These are phyloP conservation scores for Cydia splendana DNA, from an alignment of 1,140 invertebrate species.

Conservation along the genomic window DNA sequence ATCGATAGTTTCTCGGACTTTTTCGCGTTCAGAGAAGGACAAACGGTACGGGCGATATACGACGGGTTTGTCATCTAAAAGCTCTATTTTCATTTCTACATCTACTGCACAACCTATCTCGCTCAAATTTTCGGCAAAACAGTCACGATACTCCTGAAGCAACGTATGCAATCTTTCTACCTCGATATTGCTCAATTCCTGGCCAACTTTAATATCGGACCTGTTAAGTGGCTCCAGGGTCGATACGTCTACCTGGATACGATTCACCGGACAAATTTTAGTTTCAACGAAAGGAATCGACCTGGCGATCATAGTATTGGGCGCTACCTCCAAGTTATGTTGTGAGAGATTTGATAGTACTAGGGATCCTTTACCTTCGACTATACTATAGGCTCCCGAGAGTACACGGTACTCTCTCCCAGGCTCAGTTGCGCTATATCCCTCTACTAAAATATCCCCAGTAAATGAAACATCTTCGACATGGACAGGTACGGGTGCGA, in stretches of 20 bases:
- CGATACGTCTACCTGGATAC: not conserved
- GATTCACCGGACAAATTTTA: not conserved
- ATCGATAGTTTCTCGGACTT: slow-evolving; percentile 14
- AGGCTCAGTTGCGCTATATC: not conserved
- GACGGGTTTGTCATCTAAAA: slow-evolving; percentile 18
- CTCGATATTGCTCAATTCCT: slow-evolving; percentile 21
- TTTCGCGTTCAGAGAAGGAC: slow-evolving; percentile 22
- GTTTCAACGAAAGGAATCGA: not conserved
- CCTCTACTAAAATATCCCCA: not conserved
- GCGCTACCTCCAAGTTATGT: not conserved
- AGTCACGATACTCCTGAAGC: slow-evolving; percentile 34
- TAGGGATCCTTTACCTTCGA: not conserved
- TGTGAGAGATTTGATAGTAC: not conserved
- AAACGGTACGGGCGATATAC: slow-evolving; percentile 25
- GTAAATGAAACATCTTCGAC: not conserved
- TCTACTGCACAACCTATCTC: slow-evolving; percentile 2
- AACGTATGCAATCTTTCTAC: slow-evolving; percentile 29
- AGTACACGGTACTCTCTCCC: not conserved
- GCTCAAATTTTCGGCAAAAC: not conserved
- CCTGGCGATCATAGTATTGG: not conserved
- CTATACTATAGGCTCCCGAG: not conserved
- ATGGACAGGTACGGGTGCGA: not conserved
- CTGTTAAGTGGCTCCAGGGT: not conserved
- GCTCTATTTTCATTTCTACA: slow-evolving; percentile 28
- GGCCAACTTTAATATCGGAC: not conserved